Evolutionary conservation across 2,797 vertebrate species (phyloP).

Genomic region (Toxotes lorentzi): DNA sequence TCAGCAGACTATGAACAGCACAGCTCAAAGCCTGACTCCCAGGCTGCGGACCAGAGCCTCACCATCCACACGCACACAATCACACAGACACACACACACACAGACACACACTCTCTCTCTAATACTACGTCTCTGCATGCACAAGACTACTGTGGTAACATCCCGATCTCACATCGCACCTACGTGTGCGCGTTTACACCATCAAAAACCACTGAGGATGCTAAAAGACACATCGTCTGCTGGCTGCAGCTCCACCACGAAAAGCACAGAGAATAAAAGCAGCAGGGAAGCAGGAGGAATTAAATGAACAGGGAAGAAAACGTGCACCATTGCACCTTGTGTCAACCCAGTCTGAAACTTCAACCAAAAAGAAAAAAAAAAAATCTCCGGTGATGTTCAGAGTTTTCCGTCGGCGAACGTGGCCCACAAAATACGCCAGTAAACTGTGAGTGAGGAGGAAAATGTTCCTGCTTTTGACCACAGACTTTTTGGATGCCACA

Average conservation of each 20-base stretch:
- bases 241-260: slow-evolving; percentile 28
- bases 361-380: slow-evolving; percentile 13
- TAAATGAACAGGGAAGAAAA: slow-evolving; percentile 47
- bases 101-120: slow-evolving; percentile 33
- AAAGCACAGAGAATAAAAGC: slow-evolving; percentile 50
- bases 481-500: slow-evolving; percentile 65
- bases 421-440: slow-evolving; percentile 41
- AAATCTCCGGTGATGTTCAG: slow-evolving; percentile 30
- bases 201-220: slow-evolving; percentile 53
- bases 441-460: slow-evolving; percentile 65
- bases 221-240: slow-evolving; percentile 39
- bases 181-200: slow-evolving; percentile 51
- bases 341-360: slow-evolving; percentile 15
- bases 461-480: slow-evolving; percentile 71
- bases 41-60: slow-evolving; percentile 71
- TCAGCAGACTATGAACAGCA: slow-evolving; percentile 82
- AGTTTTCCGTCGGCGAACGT: slow-evolving; percentile 58
- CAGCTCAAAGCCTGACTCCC: slow-evolving; percentile 78
- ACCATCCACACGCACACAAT: slow-evolving; percentile 48
- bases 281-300: slow-evolving; percentile 28
- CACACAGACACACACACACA: slow-evolving; percentile 32
- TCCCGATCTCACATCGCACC: slow-evolving; percentile 42
- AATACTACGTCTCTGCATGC: slow-evolving; percentile 39
- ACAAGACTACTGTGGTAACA: slow-evolving; percentile 50
- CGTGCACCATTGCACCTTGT: slow-evolving; percentile 55